A percentile compares a stretch with the other conserved stretches of the same genome.
These are phyloP conservation scores for Acanthosepion pharaonis DNA, from an alignment of 2,888 invertebrate genomes.

Conservation along the genomic window DNA sequence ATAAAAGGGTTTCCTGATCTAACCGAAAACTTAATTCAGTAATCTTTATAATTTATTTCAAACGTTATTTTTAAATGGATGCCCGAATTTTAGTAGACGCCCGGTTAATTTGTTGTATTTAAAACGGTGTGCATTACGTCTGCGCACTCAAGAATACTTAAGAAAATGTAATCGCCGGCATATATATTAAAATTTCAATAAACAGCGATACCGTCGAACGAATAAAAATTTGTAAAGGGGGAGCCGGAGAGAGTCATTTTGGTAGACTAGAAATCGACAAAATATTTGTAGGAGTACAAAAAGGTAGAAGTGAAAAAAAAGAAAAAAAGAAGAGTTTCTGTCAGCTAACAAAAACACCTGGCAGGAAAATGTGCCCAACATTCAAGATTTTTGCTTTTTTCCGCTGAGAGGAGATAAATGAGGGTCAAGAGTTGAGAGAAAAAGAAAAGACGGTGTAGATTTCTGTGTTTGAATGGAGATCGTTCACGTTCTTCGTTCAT, in stretches of 20 bases:
- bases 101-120: too few species aligned
- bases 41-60: too few species aligned
- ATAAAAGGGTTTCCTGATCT: too few species aligned
- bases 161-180: too few species aligned
- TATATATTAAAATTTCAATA: not conserved
- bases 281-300: not conserved
- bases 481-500: not conserved
- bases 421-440: slow-evolving; percentile 16
- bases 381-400: not conserved
- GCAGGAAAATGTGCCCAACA: not conserved
- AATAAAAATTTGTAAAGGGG: not conserved
- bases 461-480: not conserved
- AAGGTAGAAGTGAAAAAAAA: not conserved
- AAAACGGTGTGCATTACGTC: too few species aligned
- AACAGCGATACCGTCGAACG: not conserved
- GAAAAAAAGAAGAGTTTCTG: not conserved
- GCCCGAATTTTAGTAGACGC: too few species aligned
- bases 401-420: not conserved
- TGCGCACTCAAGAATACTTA: too few species aligned
- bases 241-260: not conserved
- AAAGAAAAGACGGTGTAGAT: not conserved
- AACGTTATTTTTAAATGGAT: too few species aligned
- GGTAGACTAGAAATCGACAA: not conserved
- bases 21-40: too few species aligned
- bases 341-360: not conserved